Evolutionary conservation across 2,113 vertebrate genomes (phyloP), one percentile per base, ranked within the genome.

Genomic region (Phaethon lepturus): DNA sequence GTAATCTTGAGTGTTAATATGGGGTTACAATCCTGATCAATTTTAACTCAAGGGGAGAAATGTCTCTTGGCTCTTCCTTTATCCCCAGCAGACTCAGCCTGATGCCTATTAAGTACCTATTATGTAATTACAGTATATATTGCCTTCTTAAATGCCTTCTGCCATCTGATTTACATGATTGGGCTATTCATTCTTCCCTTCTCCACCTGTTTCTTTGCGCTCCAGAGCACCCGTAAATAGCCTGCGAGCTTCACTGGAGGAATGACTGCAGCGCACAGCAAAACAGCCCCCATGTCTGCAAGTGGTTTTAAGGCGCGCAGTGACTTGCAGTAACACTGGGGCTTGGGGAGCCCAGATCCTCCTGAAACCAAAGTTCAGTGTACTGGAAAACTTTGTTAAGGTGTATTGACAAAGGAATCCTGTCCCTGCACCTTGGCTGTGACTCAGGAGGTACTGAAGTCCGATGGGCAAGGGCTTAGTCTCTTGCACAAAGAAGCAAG

Each of bases 351-450:
- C 52, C 50, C 74, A 45, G 58, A 69, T 90, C 72, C 75, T 97
- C 60, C 83, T 81, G 60, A 81, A 90, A 56, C 80, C 90, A 71
- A 96, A 92, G 93, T 84, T 95, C 91, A 94, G 1, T 11, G 23
- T 12, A 47, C 64, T 93, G 94, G 92, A 93, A 93, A 95, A 80
- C 75, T 63, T 75, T 75, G 55, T 31, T 77, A 23, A 83, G 79
- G 38, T 87, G 66, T 91, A 64, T 76, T 96, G 95, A 58, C 76
- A 92, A 56, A 96, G 76, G 80, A 96, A 90, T 91, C 56, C 49
- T 76, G 59, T 66, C 91, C 71, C 74, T 38, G 40, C 76, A 63
- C 56, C 40, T 86, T 83, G 91, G 74, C 91, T 66, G 25, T 59
- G 71, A n/a, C 53, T 94, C 86, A 22, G 88, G 84, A 80, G 79